Evolutionary conservation across 2,888 invertebrate species (phyloP), one percentile per base, ranked within the genome.

Genomic region (Candidula unifasciata): DNA sequence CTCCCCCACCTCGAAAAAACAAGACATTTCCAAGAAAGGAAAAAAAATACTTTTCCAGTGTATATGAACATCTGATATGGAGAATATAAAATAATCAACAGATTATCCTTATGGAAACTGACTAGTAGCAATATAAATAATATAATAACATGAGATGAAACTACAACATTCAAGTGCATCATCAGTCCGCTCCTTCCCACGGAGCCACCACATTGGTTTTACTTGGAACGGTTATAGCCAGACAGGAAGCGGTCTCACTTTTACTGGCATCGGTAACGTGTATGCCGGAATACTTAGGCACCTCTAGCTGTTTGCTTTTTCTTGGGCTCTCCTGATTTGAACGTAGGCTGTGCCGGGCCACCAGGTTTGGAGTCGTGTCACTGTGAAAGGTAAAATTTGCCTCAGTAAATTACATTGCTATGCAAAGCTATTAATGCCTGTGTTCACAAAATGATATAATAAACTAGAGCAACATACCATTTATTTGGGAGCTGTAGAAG

Each of bases 351-450:
- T 82, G 84, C 2, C 87, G 82, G 24, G 85, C 80, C 68, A 77
- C 76, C 80, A 87, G 96, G 95, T 96, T 96, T 30, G 96, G 96
- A 90, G 97, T 96, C 2, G 86, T 86, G n/a, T 88, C 88, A 80
- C 88, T 88, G 87, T 44, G 64, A 80, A 74, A 37, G 76, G 74
- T 35, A 77, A 82, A 44, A 37, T 60, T 60, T 27, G 27, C 6
- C 35, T 74, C 54, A 54, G 74, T 44, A 77, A 33, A 33, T 71
- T 35, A 44, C 13, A 10, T 13, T 69, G 35, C 2, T 10, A 37
- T 54, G 44, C 44, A 44, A 13, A 44, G 44, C 44, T 44, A 44
- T 44, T 6, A 44, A 6, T 0, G 44, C 13, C 2, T 44, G 8
- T 0, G 0, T 44, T 44, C 13, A 44, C 44, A 44, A 44, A 44